These are phyloP conservation scores for Clarias platycephalus DNA, from an alignment of 2,797 vertebrate genomes.

Conservation along the genomic window DNA sequence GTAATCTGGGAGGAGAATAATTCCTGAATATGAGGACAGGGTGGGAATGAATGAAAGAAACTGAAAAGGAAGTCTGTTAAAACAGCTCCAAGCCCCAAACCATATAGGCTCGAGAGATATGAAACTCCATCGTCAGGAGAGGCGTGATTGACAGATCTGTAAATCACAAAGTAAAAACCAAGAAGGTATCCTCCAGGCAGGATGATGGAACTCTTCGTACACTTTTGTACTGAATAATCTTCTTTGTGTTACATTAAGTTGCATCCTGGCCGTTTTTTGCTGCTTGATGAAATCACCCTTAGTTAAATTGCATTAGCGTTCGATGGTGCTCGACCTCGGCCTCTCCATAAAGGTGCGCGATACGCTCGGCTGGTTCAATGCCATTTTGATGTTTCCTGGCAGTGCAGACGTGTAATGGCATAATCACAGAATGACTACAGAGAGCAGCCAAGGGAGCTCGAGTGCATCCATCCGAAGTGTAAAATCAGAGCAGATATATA, in stretches of 20 bases:
- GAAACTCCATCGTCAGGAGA: neutral
- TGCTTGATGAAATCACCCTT: conserved; percentile 47
- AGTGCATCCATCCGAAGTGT: conserved; percentile 48
- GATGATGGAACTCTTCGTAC: conserved; percentile 27
- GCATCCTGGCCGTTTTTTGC: conserved; percentile 36
- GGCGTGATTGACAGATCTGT: neutral
- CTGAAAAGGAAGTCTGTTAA: neutral
- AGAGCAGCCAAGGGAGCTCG: conserved; percentile 37
- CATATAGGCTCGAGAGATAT: neutral
- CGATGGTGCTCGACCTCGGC: conserved; percentile 13
- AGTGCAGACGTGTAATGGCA: conserved; percentile 19
- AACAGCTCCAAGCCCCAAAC: neutral
- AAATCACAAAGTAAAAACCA: neutral
- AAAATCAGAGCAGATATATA: conserved; percentile 50
- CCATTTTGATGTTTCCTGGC: conserved; percentile 42
- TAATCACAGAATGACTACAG: conserved; percentile 40
- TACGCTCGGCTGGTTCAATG: conserved; percentile 39
- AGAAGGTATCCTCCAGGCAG: conserved; percentile 30
- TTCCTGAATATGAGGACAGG: neutral
- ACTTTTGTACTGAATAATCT: conserved; percentile 25
- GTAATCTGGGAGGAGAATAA: neutral
- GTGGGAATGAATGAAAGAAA: neutral
- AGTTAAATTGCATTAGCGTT: conserved; percentile 51
- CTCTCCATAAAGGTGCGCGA: conserved; percentile 30
- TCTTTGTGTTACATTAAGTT: conserved; percentile 48